Conservation (phyloP, 1,140 invertebrate genomes). For the Triops longicaudatus region DNA sequence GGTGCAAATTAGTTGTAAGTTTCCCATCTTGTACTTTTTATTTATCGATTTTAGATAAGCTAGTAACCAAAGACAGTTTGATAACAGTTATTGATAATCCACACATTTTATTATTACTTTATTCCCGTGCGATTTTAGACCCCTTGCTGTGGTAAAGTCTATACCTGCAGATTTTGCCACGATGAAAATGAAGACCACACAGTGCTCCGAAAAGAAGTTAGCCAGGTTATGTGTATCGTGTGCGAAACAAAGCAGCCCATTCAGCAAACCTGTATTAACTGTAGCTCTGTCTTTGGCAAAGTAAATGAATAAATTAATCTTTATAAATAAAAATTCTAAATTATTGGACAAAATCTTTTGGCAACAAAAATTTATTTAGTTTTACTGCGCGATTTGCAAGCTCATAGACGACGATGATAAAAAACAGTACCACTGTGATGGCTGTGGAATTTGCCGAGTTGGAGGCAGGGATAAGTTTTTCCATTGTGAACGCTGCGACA, state of each 20-base stretch:
- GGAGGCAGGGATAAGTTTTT: conserved; percentile 77
- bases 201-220: conserved; percentile 68
- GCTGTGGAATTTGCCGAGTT: conserved; percentile 78
- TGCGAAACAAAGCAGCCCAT: conserved; percentile 74
- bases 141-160: conserved; percentile 77
- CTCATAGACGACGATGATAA: conserved; percentile 83
- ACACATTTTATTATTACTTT: not conserved
- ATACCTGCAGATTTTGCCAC: conserved; percentile 79
- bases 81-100: not conserved
- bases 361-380: conserved; percentile 50
- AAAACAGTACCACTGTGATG: conserved; percentile 78
- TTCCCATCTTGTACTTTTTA: not conserved
- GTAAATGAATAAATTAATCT: conserved; percentile 38
- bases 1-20: conserved; percentile 71
- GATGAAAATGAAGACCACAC: conserved; percentile 75
- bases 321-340: conserved; percentile 17
- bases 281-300: conserved; percentile 66
- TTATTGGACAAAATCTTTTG: too few species aligned
- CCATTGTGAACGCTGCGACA: conserved; percentile 76
- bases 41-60: not conserved
- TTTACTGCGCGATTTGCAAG: conserved; percentile 75
- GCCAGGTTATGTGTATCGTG: conserved; percentile 66
- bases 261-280: conserved; percentile 62
- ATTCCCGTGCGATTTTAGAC: conserved; percentile 49
- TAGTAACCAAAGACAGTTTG: not conserved